Percentiles rank a stretch among this genome's conserved stretches.
Conservation (phyloP, 2,888 invertebrate species). For the Dusona sp. region DNA sequence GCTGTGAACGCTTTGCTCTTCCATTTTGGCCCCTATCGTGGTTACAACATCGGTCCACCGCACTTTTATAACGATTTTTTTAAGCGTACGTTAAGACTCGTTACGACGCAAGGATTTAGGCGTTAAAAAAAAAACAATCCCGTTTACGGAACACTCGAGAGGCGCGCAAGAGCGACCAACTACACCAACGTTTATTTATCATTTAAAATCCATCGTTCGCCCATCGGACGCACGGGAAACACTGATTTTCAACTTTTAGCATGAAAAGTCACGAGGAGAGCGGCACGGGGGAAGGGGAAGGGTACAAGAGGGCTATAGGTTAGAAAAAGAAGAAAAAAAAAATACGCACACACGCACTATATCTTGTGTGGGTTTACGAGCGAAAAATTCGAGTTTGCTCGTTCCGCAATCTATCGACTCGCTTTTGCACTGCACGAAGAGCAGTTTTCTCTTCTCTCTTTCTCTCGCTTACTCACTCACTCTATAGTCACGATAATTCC, state of each 20-base stretch:
- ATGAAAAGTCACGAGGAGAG: slow-evolving; percentile 68
- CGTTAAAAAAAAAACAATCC: slow-evolving; percentile 58
- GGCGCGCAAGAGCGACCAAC: slow-evolving; percentile 56
- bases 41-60: slow-evolving; percentile 80
- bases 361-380: slow-evolving; percentile 53
- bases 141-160: slow-evolving; percentile 57
- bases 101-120: slow-evolving; percentile 35
- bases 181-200: slow-evolving; percentile 68
- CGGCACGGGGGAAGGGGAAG: slow-evolving; percentile 49
- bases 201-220: slow-evolving; percentile 77
- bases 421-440: slow-evolving; percentile 44
- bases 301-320: slow-evolving; percentile 27
- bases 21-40: slow-evolving; percentile 82
- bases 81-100: slow-evolving; percentile 34
- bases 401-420: slow-evolving; percentile 62
- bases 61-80: slow-evolving; percentile 57
- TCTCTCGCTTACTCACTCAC: slow-evolving; percentile 42
- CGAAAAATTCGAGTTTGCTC: slow-evolving; percentile 56
- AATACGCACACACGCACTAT: slow-evolving; percentile 37
- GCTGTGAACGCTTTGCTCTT: slow-evolving; percentile 84
- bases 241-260: slow-evolving; percentile 68
- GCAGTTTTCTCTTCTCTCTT: slow-evolving; percentile 34
- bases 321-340: slow-evolving; percentile 40
- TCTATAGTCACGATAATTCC: slow-evolving; percentile 16
- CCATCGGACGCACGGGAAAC: slow-evolving; percentile 69